Base-by-base conservation (phyloP, 2,113 vertebrate genomes). In the Oryzias celebensis region DNA sequence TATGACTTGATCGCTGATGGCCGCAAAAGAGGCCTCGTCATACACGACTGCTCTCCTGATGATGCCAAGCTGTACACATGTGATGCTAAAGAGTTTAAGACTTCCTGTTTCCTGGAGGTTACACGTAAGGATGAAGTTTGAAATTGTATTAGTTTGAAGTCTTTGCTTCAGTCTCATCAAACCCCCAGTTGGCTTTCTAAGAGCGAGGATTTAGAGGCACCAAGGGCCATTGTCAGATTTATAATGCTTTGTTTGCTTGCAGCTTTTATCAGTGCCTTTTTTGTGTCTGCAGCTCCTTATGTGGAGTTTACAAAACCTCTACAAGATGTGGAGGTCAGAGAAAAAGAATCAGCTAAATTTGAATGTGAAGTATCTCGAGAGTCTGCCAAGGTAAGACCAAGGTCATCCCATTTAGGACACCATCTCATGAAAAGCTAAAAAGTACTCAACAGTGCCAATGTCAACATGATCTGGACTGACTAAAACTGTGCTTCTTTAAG, bases 291-390 rank as follows among this genome's bases (percentile, higher is more conserved):
- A 99, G 97, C 95, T 76, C 95, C 96, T 78, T 92, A 93, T 68
- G 92, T 99, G 53, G 96, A 99, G 83, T 96, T 98, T 81, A 77
- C 89, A 41, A 97, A 95, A 86, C 95, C 96, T 52, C 91, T 98
- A 68, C 94, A 94, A 17, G 96, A 99, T 53, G 92, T 97, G 58
- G 94, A 95, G 91, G 94, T 99, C 81, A 93, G 85, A 88, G 97
- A 99, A 90, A 99, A 98, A 68, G 90, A 97, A 88, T 79, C 93
- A 60, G 97, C 96, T 71, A 95, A 88, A 46, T 99, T 99, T 87
- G 96, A 98, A 81, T 99, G 97, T 87, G 95, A 98, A 91, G 93
- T 99, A 86, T 98, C 96, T 41, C 93, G 94, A 43, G 95, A 97
- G 90, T 93, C 91, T 16, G 90, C 94, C 36, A 97, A 97, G 96